Base-by-base conservation (phyloP, 2,888 invertebrate genomes). In the Phalera bucephala region DNA sequence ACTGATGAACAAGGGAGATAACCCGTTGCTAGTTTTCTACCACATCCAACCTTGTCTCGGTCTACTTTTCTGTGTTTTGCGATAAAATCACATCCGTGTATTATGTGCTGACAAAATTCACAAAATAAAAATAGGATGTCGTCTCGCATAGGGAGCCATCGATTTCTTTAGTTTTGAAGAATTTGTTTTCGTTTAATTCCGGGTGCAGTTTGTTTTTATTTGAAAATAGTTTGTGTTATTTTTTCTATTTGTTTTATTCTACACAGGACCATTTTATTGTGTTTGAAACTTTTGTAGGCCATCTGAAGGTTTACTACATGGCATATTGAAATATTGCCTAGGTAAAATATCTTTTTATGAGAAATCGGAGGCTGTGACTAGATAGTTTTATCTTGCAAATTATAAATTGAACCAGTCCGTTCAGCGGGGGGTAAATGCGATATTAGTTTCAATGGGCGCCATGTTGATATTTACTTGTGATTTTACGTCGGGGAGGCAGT, bases 381-480 rank as follows among this genome's bases (percentile, higher is more conserved):
- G 52, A 44, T 50, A 44, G 41, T 45, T 44, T 23, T 29, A 31
- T 15, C 32, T 32, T 15, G 9, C 6, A 27, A 14, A 9, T 27
- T 7, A 13, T 13, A 7, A 13, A 14, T 26, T 14, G 7, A 19
- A 19, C 19, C 8, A 7, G 19, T 13, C 8, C 25, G 10, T 23
- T 12, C 25, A 49, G 26, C 34, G 38, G 45, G 45, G 44, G 46
- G 45, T 43, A 41, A 45, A 28, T 36, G 36, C 48, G 31, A 47
- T 46, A 50, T 43, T 60, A 52, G 36, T 55, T 55, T 64, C 54
- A 42, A 53, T 60, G 62, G 84, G 72, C 87, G 88, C 88, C 87
- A 87, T 88, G 87, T 87, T 88, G 85, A 80, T 85, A 84, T 87
- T 83, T 86, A 84, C 79, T 68, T 70, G 72, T 86, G 75, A 83